Base-by-base conservation (phyloP, 2,113 vertebrate genomes). In the Nycticorax nycticorax region DNA sequence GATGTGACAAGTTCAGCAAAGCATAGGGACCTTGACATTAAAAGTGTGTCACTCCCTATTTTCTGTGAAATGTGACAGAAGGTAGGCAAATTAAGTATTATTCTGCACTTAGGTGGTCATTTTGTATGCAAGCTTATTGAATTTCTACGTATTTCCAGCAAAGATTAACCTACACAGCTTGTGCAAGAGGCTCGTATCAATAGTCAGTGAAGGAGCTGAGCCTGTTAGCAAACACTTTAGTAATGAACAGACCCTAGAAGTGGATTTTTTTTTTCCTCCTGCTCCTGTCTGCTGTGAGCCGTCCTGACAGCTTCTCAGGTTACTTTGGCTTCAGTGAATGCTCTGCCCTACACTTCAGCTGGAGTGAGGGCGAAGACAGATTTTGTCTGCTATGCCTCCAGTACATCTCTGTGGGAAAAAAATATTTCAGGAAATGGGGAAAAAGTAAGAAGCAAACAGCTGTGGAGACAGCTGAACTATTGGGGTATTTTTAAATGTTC, bases 271-370 rank as follows among this genome's bases (percentile, higher is more conserved):
- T 48, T 47, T 63, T 6, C 27, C 27, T 60, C 30, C 52, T 50
- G 20, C 24, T 37, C 41, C 62, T 53, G 14, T 50, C 32, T 74
- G 50, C 64, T 37, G 37, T 5, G 57, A 62, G 33, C n/a, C 55
- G 43, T 48, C 48, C n/a, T 24, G 33, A 52, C 30, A 76, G n/a
- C 39, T 64, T 68, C 63, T 76, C 30, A 32, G 37, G 53, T 83
- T 89, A 55, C 21, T 64, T 60, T 45, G 41, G 48, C 41, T 82
- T 39, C 55, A 68, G 45, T 4, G 2, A 45, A 56, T 82, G 43
- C n/a, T 80, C n/a, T 73, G 33, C 16, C 14, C 32, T 28, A 14
- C 2, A 1, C 14, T 52, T 1, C 2, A 64, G n/a, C 7, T 14
- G 39, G 21, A 39, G 32, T 7, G 9, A 57, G 28, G 23, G 11